Evolutionary conservation across 2,888 invertebrate species (phyloP), one percentile per base, ranked within the genome.

Genomic region (Cactoblastis cactorum): DNA sequence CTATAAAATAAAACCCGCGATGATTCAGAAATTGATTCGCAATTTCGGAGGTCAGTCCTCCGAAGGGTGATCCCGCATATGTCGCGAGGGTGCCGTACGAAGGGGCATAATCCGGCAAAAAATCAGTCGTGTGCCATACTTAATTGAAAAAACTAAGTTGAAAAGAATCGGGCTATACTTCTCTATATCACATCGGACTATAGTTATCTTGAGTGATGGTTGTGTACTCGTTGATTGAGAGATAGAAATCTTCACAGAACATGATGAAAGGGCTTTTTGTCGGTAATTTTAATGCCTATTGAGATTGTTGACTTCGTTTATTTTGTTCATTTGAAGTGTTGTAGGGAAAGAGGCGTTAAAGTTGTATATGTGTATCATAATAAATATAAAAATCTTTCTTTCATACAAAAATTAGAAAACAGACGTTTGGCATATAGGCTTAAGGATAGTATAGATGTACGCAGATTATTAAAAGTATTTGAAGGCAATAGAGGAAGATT

Each of bases 101-200:
- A 80, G 85, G 88, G 88, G 69, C 74, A 82, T 84, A 84, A 86
- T 83, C 85, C 81, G 62, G 61, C 59, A 69, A 73, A 77, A 81
- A 82, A 28, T 43, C 63, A 59, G 67, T 64, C 72, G 71, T 74
- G 69, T 70, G 80, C 72, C 79, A 67, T 57, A 71, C 74, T 74
- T 83, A 79, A 83, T 87, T 84, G 83, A 84, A 84, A 82, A 77
- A 79, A 77, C 74, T 74, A 70, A 74, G 70, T 71, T 67, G 62
- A 69, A 69, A 63, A 55, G 61, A 51, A 45, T 35, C 18, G 22
- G 33, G 35, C 22, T 34, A 34, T 17, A 43, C 22, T 18, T 41
- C 47, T 47, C 45, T 45, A n/a, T n/a, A n/a, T 47, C 33, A 49
- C 38, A 11, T 35, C 18, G 22, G 33, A 41, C 22, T 34, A 34